Evolutionary conservation across 2,113 vertebrate species (phyloP), one percentile per base, ranked within the genome.

Genomic region (Peromyscus leucopus): DNA sequence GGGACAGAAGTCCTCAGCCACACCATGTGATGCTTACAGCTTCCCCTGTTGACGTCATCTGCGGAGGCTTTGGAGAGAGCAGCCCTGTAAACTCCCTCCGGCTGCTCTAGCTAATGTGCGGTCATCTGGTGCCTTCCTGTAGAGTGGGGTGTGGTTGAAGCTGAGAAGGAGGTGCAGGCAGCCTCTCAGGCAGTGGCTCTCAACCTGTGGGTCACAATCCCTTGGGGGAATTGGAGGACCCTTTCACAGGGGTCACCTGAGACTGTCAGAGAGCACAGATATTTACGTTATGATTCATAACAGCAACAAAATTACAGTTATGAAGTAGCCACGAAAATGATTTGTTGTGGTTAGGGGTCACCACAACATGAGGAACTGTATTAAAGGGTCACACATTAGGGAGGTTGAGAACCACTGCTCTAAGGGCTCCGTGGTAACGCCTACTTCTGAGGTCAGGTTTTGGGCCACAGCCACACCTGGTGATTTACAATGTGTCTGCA

Each of bases 391-490:
- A 16, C 59, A 63, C 7, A 16, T 10, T 31, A 42, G 82, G 57
- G 28, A 84, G 82, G 59, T 9, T 63, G 59, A 84, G 24, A 42
- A 84, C 7, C 24, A 4, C 24, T 28, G 13, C 24, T 63, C n/a
- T 63, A 0, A 17, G 0, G 24, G 51, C 17, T n/a, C 51, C 33
- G 10, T 2, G 6, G 33, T 36, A 7, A 4, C 10, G 59, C 12
- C 46, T 55, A 11, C 46, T 15, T 33, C 22, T 24, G 39, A 63
- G 89, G 72, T 22, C 4, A 10, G 86, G 16, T 22, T 74, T 33
- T 59, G 26, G n/a, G 39, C n/a, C 33, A 2, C 0, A 19, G 92
- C 28, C 78, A 26, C 6, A 0, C 7, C 31, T 2, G 0, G 2
- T 57, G 13, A 24, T 51, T 63, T 74, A 65, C 8, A 26, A 3